Conservation (phyloP, 1,140 invertebrate genomes). For the Uloborus diversus region DNA sequence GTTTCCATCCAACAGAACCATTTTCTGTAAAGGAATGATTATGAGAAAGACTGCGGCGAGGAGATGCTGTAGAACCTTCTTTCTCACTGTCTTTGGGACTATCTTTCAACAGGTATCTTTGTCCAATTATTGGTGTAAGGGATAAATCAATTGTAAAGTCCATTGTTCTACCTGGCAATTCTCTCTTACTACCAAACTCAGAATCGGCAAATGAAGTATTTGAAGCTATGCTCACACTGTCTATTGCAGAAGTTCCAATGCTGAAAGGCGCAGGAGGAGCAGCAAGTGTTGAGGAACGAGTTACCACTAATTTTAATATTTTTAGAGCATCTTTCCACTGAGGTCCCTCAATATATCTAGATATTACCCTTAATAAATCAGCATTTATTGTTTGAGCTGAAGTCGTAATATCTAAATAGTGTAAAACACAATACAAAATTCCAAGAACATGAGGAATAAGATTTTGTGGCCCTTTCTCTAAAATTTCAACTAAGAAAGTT, state of each 20-base stretch:
- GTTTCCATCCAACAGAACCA: constrained; percentile 78
- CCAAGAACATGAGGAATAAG: constrained; percentile 90
- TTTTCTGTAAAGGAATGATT: constrained; percentile 62
- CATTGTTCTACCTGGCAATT: constrained; percentile 91
- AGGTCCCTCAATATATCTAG: constrained; percentile 91
- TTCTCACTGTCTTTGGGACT: constrained; percentile 59
- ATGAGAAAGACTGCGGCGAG: constrained; percentile 62
- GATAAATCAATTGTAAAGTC: constrained; percentile 96
- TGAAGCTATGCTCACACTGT: constrained; percentile 62
- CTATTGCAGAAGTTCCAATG: constrained; percentile 58
- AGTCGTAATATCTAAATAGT: constrained; percentile 89
- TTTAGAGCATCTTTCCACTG: constrained; percentile 97
- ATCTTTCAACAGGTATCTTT: constrained; percentile 68
- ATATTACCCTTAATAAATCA: constrained; percentile 90
- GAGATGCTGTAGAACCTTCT: constrained; percentile 60
- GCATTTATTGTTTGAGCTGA: constrained; percentile 87
- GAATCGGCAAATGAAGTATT: constrained; percentile 76
- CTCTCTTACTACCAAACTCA: constrained; percentile 80
- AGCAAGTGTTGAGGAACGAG: constrained; percentile 81
- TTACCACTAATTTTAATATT: constrained; percentile 95
- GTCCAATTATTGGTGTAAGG: constrained; percentile 91
- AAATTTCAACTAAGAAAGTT: constrained; percentile 93
- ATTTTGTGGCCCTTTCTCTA: constrained; percentile 79
- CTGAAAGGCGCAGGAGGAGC: constrained; percentile 66
- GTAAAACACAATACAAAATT: constrained; percentile 94